Evolutionary conservation across 2,797 vertebrate species (phyloP).

Genomic region (Neosilurus mollespiculum): DNA sequence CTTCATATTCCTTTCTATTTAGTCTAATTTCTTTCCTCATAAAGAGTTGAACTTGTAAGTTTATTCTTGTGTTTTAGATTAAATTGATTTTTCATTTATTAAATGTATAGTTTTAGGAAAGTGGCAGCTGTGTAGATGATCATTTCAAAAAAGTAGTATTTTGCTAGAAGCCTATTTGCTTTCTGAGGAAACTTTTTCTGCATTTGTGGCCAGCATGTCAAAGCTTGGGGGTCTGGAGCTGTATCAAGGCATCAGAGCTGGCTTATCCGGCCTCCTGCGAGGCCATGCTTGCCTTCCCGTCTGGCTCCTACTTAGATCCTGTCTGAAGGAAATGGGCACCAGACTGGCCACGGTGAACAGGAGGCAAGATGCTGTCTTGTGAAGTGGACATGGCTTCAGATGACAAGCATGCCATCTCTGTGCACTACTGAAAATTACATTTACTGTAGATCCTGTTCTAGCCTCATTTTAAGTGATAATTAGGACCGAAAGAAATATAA

Average conservation of each 20-base stretch:
- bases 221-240: constrained; percentile 59
- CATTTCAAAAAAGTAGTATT: background rate
- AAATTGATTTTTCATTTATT: background rate
- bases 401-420: constrained; percentile 21
- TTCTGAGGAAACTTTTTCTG: constrained; percentile 47
- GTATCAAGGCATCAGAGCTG: constrained; percentile 62
- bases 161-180: constrained; percentile 27
- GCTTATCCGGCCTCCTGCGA: constrained; percentile 72
- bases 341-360: constrained; percentile 56
- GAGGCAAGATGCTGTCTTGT: constrained; percentile 50
- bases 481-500: background rate
- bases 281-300: constrained; percentile 67
- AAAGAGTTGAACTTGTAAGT: background rate
- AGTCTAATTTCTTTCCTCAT: background rate
- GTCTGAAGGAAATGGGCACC: constrained; percentile 71
- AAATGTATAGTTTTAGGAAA: background rate
- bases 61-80: background rate
- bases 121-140: constrained; percentile 7
- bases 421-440: constrained; percentile 12
- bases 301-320: constrained; percentile 69
- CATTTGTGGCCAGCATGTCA: constrained; percentile 56
- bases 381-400: constrained; percentile 40
- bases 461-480: constrained; percentile 8
- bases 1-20: background rate
- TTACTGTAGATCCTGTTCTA: background rate